Percentiles rank a stretch among this genome's conserved stretches.
These are phyloP conservation scores for Aphaenogaster ashmeadi DNA, from an alignment of 1,140 invertebrate species.

Conservation along the genomic window DNA sequence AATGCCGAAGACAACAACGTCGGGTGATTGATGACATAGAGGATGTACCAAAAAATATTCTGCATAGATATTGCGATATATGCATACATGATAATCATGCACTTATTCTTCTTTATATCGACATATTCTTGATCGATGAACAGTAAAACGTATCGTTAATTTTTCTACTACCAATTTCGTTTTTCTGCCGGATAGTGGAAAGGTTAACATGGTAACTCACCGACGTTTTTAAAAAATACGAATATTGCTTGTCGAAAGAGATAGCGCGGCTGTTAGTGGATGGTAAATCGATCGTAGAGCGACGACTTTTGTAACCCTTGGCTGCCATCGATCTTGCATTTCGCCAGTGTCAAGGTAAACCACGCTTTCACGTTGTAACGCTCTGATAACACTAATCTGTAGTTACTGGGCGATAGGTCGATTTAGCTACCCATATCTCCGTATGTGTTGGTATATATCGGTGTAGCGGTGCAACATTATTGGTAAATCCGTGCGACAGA, in stretches of 20 bases:
- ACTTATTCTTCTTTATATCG: constrained; percentile 31
- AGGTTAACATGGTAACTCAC: not conserved
- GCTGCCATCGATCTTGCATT: constrained; percentile 77
- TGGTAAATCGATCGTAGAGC: not conserved
- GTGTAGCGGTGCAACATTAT: constrained; percentile 78
- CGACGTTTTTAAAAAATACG: not conserved
- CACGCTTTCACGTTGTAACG: constrained; percentile 83
- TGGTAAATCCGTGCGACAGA: constrained; percentile 81
- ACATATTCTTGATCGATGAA: constrained; percentile 39
- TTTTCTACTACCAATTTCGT: not conserved
- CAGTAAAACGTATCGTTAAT: constrained; percentile 38
- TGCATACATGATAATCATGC: constrained; percentile 42
- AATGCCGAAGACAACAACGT: constrained; percentile 37
- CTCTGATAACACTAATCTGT: constrained; percentile 85
- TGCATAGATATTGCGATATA: constrained; percentile 46
- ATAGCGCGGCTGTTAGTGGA: not conserved
- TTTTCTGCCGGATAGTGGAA: not conserved
- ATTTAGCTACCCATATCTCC: constrained; percentile 68
- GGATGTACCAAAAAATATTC: constrained; percentile 35
- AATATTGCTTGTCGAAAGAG: not conserved
- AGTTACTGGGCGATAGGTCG: constrained; percentile 81
- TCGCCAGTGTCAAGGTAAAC: constrained; percentile 85
- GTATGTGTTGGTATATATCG: constrained; percentile 22
- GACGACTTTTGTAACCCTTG: constrained; percentile 62
- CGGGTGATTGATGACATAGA: constrained; percentile 47